Evolutionary conservation across 2,888 invertebrate species (phyloP), one percentile per base, ranked within the genome.

Genomic region (Drosophila mulleri): DNA sequence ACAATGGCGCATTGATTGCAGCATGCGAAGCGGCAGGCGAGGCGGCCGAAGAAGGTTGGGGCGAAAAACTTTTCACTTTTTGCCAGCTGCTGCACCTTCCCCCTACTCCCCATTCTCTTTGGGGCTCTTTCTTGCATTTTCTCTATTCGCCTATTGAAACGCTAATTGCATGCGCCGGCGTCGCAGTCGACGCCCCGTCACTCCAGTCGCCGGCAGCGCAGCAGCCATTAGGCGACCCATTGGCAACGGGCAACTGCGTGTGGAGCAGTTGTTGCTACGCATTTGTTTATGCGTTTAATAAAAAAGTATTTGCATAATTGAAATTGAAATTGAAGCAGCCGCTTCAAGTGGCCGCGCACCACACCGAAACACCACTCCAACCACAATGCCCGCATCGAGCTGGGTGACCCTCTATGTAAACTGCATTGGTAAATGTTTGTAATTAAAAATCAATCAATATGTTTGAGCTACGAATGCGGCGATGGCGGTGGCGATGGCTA

Each of bases 381-480:
- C 37, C 37, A 6, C 37, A 16, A 4, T 9, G 8, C 5, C 45
- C 23, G 29, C 14, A 56, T 73, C 65, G 69, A 29, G 54, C 59
- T 60, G 39, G 50, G 64, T 57, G 64, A 72, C 74, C 73, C 73
- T 80, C 77, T 63, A 71, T 67, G 63, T 58, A 75, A 78, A 71
- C 67, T 75, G 75, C 71, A 58, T 61, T 72, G 72, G 75, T 83
- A 84, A 82, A 84, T 84, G 84, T 80, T 84, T 80, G 86, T 86
- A 87, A 86, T 86, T 89, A 89, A 86, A 86, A 86, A 86, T 89
- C 86, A 86, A 86, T 86, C 89, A 86, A 87, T 86, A 82, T 84
- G 79, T 75, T 84, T 65, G 78, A 72, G 78, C 75, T 67, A 67
- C 80, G 74, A 67, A 60, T 81, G 70, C 50, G 58, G 58, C 77